Base-by-base conservation (phyloP, 2,888 invertebrate species). In the Drosophila cognata region DNA sequence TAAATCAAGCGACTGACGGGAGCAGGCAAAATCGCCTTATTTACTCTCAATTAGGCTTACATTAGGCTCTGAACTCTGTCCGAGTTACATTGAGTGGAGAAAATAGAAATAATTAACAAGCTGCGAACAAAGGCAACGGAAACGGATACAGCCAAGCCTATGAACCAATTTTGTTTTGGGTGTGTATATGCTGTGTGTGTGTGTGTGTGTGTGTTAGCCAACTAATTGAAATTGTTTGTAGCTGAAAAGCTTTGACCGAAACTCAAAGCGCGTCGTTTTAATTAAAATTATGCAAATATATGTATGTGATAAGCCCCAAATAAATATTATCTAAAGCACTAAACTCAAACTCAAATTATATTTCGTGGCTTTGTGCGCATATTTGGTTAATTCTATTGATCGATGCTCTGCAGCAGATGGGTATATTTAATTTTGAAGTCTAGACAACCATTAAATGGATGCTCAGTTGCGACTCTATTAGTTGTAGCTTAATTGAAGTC, bases 241-340 rank as follows among this genome's bases (percentile, higher is more conserved):
- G 33, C 50, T 58, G 36, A 71, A 70, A 52, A 21, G 62, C 69
- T 52, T 63, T 52, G 43, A 43, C 13, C 36, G n/a, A 63, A 60
- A 60, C 78, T 60, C 62, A 55, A 21, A 70, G 59, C 52, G 48
- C 62, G 16, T 18, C 69, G 36, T 66, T 72, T 84, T 84, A 85
- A 83, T 83, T 88, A 83, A 83, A 83, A 82, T 82, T 85, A 82
- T 88, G 81, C 69, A 88, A 84, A 88, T 74, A 67, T 65, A 52
- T 55, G 36, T 52, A 52, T 55, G 36, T 52, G 58, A 57, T 74
- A 75, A 71, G 48, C 65, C 43, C 43, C 4, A 29, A 61, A 28
- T n/a, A 56, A 38, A 35, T 36, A 18, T 53, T 16, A 77, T 63
- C 74, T 68, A 35, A 60, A 58, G 48, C 31, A 28, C 38, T 10